phyloP scores from a whole-genome alignment of 1,140 invertebrate species.

The Hylaeus volcanicus region DNA sequence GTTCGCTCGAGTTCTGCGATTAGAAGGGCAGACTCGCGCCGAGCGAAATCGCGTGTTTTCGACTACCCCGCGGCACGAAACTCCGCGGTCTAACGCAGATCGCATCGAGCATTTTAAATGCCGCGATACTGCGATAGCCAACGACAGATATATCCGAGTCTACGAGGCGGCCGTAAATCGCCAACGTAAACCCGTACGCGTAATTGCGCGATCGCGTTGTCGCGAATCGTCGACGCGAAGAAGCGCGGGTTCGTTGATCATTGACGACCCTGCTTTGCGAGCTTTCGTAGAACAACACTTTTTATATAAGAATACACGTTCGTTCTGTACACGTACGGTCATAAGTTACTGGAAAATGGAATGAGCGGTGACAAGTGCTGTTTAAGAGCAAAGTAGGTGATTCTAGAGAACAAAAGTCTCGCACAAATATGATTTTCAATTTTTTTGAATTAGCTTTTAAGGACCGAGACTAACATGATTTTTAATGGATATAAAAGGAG shows the following conservation, averaged over 20 bases:
- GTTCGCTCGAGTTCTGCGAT: background rate
- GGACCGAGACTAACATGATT: too few relatives aligned
- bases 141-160: background rate
- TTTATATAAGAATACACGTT: too few relatives aligned
- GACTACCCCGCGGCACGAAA: background rate
- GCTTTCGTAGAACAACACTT: too few relatives aligned
- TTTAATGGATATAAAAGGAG: too few relatives aligned
- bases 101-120: conserved; percentile 13
- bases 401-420: too few relatives aligned
- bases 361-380: too few relatives aligned
- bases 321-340: too few relatives aligned
- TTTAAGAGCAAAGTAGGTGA: too few relatives aligned
- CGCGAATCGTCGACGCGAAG: background rate
- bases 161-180: conserved; percentile 6
- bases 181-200: background rate
- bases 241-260: conserved; percentile 21
- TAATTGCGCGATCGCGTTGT: conserved; percentile 7
- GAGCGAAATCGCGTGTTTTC: background rate
- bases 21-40: background rate
- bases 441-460: too few relatives aligned
- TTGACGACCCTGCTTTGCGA: conserved; percentile 6
- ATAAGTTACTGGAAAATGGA: too few relatives aligned
- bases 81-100: background rate
- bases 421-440: too few relatives aligned
- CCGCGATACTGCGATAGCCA: background rate